Evolutionary conservation across 2,888 invertebrate genomes (phyloP), one percentile per base, ranked within the genome.

Genomic region (Coenonympha arcania): DNA sequence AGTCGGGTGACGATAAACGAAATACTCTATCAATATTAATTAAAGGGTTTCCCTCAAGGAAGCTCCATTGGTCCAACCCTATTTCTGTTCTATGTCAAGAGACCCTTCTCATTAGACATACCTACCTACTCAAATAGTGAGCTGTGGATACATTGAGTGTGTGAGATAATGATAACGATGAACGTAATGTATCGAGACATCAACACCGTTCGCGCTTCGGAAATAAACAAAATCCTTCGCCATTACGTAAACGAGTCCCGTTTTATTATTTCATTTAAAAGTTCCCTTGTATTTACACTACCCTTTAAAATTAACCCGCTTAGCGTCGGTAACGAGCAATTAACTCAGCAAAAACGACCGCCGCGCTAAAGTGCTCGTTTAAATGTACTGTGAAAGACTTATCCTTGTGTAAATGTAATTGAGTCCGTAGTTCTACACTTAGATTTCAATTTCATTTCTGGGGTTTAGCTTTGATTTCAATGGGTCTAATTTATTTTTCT

Each of bases 331-430:
- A 55, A 55, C 52, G 43, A 55, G 36, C 55, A 46, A 55, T 55
- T 55, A 55, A 55, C 49, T 50, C 34, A 36, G 49, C 55, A 52
- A 55, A 51, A 55, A 52, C 55, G 55, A 50, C 55, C 49, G 37
- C 42, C 20, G 48, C 48, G 46, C 43, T 52, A 55, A 52, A 55
- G 49, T 52, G 52, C 49, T 47, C 47, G 46, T 50, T 55, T 52
- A 52, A 55, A 50, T 55, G 55, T 55, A 47, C 55, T 52, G 49
- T 52, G 46, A 55, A 52, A 52, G 55, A 55, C 49, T 50, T 47
- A 52, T 43, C 47, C 52, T 49, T 50, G 49, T 52, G 52, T 36
- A 49, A 55, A 49, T 49, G 36, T 52, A 55, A 52, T 52, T 49
- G 46, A 52, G 49, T 50, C 39, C 47, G 39, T 30, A 48, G 28